Conservation (phyloP, 2,888 invertebrate species). For the Caenorhabditis sp. region DNA sequence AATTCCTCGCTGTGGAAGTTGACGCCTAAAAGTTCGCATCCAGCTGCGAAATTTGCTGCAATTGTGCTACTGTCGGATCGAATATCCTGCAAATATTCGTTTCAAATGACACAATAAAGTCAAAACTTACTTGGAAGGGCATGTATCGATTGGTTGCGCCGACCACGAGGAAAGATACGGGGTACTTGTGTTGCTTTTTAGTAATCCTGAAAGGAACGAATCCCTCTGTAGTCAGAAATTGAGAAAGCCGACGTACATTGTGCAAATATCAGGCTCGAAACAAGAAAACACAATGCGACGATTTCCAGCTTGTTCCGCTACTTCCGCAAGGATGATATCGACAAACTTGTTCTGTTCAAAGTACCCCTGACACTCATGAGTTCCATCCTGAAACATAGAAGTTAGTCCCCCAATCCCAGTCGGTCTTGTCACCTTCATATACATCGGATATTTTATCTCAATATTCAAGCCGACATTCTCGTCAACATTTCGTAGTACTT, state of each 20-base stretch:
- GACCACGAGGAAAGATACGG: constrained; percentile 94
- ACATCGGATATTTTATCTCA: constrained; percentile 97
- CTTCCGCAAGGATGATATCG: constrained; percentile 88
- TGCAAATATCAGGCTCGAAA: constrained; percentile 96
- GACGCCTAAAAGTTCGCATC: constrained; percentile 83
- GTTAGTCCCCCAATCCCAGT: neutral
- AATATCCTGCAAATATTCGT: constrained; percentile 60
- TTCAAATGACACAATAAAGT: too few relatives aligned
- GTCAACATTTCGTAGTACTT: constrained; percentile 88
- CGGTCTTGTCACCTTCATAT: constrained; percentile 66
- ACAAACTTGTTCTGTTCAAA: constrained; percentile 92
- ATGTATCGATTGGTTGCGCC: constrained; percentile 85
- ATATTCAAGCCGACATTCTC: constrained; percentile 93
- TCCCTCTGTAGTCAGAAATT: neutral
- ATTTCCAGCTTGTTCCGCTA: constrained; percentile 86
- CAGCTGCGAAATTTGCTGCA: constrained; percentile 76
- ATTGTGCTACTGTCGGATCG: constrained; percentile 67
- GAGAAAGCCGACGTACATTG: constrained; percentile 82
- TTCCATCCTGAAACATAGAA: constrained; percentile 79
- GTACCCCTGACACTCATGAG: constrained; percentile 78
- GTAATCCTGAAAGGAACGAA: constrained; percentile 83
- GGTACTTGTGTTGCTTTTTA: constrained; percentile 95
- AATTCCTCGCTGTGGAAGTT: constrained; percentile 92
- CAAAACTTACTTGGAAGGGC: constrained; percentile 60
- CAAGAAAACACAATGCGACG: constrained; percentile 94